Evolutionary conservation across 2,113 vertebrate species (phyloP).

Genomic region (Grantiella picta): DNA sequence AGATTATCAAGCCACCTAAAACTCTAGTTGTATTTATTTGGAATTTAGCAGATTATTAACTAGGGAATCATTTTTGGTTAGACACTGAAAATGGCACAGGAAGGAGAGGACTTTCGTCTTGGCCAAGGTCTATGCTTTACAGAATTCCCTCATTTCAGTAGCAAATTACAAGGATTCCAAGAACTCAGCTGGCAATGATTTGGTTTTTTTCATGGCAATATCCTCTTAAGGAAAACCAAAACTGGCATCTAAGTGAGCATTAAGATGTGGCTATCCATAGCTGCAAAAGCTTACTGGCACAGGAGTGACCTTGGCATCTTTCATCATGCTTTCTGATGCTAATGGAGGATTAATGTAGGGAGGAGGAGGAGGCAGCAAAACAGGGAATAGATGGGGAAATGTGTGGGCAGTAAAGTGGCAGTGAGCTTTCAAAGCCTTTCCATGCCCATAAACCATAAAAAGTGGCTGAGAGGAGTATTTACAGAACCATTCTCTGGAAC

Average conservation of each 20-base stretch:
- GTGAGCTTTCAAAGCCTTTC: constrained; percentile 1
- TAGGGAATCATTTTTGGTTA: not conserved
- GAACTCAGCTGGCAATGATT: not conserved
- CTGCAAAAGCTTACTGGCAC: not conserved
- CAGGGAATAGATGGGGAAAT: not conserved
- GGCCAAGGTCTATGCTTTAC: not conserved
- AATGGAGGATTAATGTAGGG: not conserved
- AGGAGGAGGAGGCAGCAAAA: not conserved
- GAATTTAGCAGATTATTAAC: not conserved
- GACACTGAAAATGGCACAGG: not conserved
- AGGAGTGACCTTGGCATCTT: constrained; percentile 39
- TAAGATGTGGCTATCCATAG: not conserved
- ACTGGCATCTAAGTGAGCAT: not conserved
- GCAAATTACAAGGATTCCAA: not conserved
- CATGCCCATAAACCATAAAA: constrained; percentile 6
- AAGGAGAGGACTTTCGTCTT: not conserved
- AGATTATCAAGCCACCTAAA: not conserved
- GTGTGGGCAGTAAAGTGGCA: constrained; percentile 19
- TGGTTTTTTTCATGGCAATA: not conserved
- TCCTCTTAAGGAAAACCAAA: not conserved
- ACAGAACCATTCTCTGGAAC: constrained; percentile 8
- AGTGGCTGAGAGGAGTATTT: not conserved
- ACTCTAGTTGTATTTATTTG: not conserved
- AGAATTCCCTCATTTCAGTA: not conserved
- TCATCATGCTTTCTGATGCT: not conserved